These are phyloP conservation scores for Prunella strophiata DNA, from an alignment of 2,797 vertebrate genomes.

Conservation along the genomic window DNA sequence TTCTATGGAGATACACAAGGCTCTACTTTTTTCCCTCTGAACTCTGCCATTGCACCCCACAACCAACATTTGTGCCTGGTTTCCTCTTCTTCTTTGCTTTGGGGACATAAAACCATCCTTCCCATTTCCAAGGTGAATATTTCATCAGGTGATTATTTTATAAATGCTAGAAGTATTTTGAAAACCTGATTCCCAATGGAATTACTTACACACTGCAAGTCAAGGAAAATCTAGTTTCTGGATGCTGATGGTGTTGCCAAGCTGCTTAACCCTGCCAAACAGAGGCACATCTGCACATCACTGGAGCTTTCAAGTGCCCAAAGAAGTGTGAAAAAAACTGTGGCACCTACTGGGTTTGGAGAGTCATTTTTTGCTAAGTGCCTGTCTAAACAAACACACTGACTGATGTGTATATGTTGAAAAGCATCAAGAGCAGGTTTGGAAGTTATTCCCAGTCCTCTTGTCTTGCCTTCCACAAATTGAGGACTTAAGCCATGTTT, in stretches of 20 bases:
- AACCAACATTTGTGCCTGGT: background rate
- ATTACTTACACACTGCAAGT: background rate
- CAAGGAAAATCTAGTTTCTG: background rate
- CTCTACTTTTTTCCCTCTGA: background rate
- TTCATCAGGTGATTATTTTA: background rate
- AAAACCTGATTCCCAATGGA: background rate
- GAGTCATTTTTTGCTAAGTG: background rate
- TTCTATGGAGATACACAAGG: background rate
- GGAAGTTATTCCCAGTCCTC: background rate
- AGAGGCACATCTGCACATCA: background rate
- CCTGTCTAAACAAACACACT: background rate
- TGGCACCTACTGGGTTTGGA: background rate
- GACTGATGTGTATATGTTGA: background rate
- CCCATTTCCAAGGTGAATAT: background rate
- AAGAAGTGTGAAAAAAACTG: background rate
- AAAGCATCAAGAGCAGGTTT: background rate
- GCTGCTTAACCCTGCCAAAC: background rate
- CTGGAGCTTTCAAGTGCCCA: background rate
- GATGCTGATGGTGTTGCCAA: background rate
- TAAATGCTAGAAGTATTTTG: background rate
- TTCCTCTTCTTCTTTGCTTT: background rate
- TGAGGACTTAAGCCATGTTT: background rate
- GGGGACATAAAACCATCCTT: background rate
- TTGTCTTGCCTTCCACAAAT: background rate
- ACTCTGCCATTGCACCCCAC: background rate